Evolutionary conservation across 2,113 vertebrate species (phyloP), one percentile per base, ranked within the genome.

Genomic region (Trachemys scripta): DNA sequence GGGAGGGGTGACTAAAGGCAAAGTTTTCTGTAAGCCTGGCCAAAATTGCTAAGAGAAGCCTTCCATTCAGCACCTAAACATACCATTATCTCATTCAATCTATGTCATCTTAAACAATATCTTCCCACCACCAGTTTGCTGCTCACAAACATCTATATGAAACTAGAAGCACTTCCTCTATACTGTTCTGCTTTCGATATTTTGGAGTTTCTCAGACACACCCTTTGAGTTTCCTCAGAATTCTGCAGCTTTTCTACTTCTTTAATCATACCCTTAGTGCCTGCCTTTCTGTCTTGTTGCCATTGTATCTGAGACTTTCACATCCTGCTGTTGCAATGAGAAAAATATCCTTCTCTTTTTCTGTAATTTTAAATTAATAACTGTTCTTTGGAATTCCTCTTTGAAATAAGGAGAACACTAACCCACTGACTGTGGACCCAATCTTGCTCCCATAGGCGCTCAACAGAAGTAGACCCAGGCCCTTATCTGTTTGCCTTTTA

Each of bases 91-190:
- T 86, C 90, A 54, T 80, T 85, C 88, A 89, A 76, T 38, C 20
- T 20, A 3, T n/a, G 9, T 69, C 2, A 3, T 51, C 47, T 94
- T 51, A 8, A 10, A 93, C 92, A 92, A 95, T 1, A 47, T 96
- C 90, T 78, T 42, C 76, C 84, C 5, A 84, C 85, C 87, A 89
- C 62, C 17, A 10, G 80, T 90, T 96, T 96, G 93, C 90, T 95
- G 90, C 92, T 96, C 81, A 88, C 89, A 94, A 86, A 83, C 90
- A 89, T 88, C 92, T 96, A 59, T 42, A 29, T 90, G 96, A 98
- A 97, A 97, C 81, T 81, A 91, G 88, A 97, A 86, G 82, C 80
- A 97, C 87, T 96, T 96, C 94, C 91, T 57, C 35, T 49, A 50
- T 35, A n/a, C 24, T 83, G 25, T 95, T 98, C 91, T 95, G 91